A percentile compares a stretch with the other conserved stretches of the same genome.
Evolutionary conservation across 2,888 invertebrate genomes (phyloP).

Genomic region (Mythimna ferrago): DNA sequence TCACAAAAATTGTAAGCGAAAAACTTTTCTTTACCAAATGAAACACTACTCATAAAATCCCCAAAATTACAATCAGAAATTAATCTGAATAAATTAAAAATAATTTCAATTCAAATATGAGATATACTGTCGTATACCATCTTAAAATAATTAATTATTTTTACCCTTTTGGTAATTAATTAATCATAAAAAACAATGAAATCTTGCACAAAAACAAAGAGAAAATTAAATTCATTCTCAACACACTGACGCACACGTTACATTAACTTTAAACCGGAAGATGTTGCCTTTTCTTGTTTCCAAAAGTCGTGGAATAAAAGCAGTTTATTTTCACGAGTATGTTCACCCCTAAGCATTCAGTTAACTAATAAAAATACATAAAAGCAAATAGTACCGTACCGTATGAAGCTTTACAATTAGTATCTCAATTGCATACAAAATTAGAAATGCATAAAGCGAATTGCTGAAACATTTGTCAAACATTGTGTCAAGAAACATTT

Average conservation of each 20-base stretch:
- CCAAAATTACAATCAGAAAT: too few species aligned
- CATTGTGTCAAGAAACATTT: not conserved
- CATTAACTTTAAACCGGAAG: not conserved
- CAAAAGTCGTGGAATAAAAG: constrained; percentile 7
- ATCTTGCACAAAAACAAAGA: not conserved
- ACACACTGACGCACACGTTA: not conserved
- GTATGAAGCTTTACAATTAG: not conserved
- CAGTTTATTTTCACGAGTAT: constrained; percentile 5
- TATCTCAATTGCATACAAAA: not conserved
- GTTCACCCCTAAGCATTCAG: constrained; percentile 5
- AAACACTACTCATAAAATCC: not conserved
- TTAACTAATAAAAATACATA: not conserved
- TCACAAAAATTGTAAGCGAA: not conserved
- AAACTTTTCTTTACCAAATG: not conserved
- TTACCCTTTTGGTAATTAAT: not conserved
- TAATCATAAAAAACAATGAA: constrained; percentile 8
- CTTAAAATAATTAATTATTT: too few species aligned
- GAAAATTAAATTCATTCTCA: not conserved
- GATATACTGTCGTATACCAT: too few species aligned
- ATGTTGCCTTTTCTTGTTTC: not conserved
- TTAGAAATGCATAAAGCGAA: not conserved
- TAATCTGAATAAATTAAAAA: too few species aligned
- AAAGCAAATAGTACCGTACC: not conserved
- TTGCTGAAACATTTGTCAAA: too few species aligned
- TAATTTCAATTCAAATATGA: too few species aligned